Evolutionary conservation across 1,140 invertebrate species (phyloP), one percentile per base, ranked within the genome.

Genomic region (Drosophila dunni): DNA sequence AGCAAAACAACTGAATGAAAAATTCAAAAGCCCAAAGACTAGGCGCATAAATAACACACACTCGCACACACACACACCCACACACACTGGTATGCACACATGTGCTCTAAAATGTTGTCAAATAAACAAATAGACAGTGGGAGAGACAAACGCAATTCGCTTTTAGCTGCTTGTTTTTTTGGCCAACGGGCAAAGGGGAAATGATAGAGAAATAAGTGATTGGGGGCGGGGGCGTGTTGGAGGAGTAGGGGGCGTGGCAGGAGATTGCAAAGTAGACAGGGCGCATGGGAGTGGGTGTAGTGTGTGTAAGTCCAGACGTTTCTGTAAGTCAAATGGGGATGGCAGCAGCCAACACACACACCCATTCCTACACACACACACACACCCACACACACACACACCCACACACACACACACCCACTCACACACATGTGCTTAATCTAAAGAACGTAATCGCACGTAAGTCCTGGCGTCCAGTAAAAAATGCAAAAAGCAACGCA

Each of bases 381-480:
- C 24, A 10, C 36, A 38, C 36, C 10, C 36, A 50, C 46, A 60
- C 63, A 54, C 62, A 34, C 64, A 7, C 60, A 11, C 58, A 56
- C 54, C 38, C 36, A 45, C 53, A 40, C 63, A 60, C 62, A 29
- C 48, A 40, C 48, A 40, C 65, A 24, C 54, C 61, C 53, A 44
- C 13, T 64, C 34, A 13, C 54, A 67, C 58, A 53, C 50, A 62
- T 46, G 17, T 48, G 44, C 63, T 64, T 48, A 72, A 78, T 79
- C 78, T 81, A 85, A 85, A 78, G 69, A 78, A 85, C 81, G 84
- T 89, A 89, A 88, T 83, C 83, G 69, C 83, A 88, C 79, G 83
- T 88, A 88, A 88, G 83, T 88, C 83, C 50, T 83, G 84, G 53
- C 77, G 83, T 88, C 83, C 83, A 89, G 83, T 80, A 79, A 89